A percentile compares a stretch with the other conserved stretches of the same genome.
phyloP scores from a whole-genome alignment of 2,797 vertebrate species.

The Hoplostethus mediterraneus region DNA sequence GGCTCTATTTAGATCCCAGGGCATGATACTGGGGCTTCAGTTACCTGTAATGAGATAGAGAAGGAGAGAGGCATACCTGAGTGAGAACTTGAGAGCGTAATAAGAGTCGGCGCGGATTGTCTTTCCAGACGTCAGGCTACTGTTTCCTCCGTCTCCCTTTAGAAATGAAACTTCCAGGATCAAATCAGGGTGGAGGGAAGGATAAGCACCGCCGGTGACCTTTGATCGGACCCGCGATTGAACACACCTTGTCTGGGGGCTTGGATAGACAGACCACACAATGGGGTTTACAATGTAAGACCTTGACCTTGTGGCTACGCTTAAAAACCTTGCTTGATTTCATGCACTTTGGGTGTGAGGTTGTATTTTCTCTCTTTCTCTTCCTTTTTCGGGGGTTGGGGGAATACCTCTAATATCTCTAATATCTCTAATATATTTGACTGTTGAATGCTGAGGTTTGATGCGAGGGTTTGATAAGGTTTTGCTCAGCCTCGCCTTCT shows the following conservation, averaged over 20 bases:
- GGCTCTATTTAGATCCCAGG: constrained; percentile 41
- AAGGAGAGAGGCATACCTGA: constrained; percentile 33
- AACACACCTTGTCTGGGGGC: background rate
- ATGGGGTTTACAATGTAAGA: background rate
- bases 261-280: background rate
- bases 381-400: too few species aligned
- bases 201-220: constrained; percentile 12
- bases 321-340: background rate
- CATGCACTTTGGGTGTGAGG: background rate
- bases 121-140: constrained; percentile 40
- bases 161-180: constrained; percentile 30
- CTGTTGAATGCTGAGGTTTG: background rate
- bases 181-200: constrained; percentile 14
- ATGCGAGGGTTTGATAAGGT: too few species aligned
- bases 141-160: constrained; percentile 26
- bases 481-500: constrained; percentile 18
- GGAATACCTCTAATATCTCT: too few species aligned
- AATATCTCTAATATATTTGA: background rate
- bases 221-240: background rate
- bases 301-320: background rate
- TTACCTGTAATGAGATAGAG: constrained; percentile 61
- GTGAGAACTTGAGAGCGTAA: constrained; percentile 65
- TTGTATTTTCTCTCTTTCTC: background rate
- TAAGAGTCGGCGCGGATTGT: constrained; percentile 39
- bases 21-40: constrained; percentile 28